Conservation (phyloP, 2,888 invertebrate genomes). For the Tipula confusa region DNA sequence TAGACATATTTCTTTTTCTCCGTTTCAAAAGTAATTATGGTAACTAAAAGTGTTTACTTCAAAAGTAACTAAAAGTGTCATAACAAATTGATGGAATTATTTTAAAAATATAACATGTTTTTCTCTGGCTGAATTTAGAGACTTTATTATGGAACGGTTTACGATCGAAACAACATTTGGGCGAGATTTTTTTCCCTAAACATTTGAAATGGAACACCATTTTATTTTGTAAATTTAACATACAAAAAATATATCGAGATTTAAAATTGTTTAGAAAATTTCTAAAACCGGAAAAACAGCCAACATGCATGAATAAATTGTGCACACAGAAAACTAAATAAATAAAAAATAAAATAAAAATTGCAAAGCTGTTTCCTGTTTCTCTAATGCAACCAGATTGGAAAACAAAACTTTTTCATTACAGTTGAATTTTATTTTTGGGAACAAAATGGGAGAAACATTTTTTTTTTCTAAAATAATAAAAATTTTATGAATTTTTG, state of each 20-base stretch:
- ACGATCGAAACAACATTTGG: too few species aligned
- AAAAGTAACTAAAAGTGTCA: too few species aligned
- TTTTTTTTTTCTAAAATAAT: background rate
- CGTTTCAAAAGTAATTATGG: too few species aligned
- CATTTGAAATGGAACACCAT: too few species aligned
- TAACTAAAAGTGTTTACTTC: too few species aligned
- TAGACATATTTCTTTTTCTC: too few species aligned
- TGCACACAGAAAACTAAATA: background rate
- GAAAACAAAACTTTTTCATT: slow-evolving; percentile 14
- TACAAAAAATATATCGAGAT: background rate
- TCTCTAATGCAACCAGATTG: slow-evolving; percentile 12
- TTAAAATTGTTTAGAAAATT: background rate
- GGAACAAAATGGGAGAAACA: background rate
- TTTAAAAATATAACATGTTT: too few species aligned
- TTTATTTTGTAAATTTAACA: too few species aligned
- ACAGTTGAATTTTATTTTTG: background rate
- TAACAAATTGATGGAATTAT: too few species aligned
- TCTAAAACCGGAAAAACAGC: background rate
- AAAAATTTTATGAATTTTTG: background rate
- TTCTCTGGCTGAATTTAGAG: too few species aligned
- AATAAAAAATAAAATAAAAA: background rate
- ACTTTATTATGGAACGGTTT: too few species aligned
- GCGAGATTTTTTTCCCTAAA: too few species aligned
- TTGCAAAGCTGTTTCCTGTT: background rate
- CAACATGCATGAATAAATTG: slow-evolving; percentile 12